Evolutionary conservation across 2,113 vertebrate species (phyloP).

Genomic region (Cynopterus brachyotis): DNA sequence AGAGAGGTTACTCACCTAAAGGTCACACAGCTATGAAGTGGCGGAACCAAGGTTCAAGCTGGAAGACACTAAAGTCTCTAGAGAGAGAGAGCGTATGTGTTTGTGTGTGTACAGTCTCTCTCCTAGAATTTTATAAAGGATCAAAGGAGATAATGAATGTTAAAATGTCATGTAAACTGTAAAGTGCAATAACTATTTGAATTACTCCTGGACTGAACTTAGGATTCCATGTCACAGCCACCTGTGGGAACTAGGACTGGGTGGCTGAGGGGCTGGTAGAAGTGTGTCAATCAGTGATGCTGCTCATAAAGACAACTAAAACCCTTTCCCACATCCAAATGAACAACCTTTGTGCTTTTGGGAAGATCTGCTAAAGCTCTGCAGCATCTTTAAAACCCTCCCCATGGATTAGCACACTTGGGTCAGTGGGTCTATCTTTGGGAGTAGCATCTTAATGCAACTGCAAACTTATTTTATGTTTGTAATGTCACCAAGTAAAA

Average conservation of each 20-base stretch:
- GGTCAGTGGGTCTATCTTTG: not conserved
- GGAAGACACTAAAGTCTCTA: not conserved
- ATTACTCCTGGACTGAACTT: not conserved
- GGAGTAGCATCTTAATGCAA: conserved; percentile 69
- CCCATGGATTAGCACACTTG: not conserved
- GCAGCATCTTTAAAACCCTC: not conserved
- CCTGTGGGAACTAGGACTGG: not conserved
- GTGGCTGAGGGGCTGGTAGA: not conserved
- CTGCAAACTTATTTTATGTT: conserved; percentile 78
- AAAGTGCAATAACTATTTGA: not conserved
- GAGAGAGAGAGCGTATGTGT: not conserved
- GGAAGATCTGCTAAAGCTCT: not conserved
- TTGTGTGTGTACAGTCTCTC: not conserved
- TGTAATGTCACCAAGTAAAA: conserved; percentile 76
- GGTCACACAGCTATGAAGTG: not conserved
- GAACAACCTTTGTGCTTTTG: not conserved
- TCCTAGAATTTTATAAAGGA: not conserved
- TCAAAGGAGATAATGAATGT: not conserved
- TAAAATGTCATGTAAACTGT: not conserved
- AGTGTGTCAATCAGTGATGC: not conserved
- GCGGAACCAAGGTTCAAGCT: not conserved
- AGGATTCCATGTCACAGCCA: not conserved
- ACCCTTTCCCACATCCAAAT: not conserved
- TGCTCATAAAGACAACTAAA: not conserved
- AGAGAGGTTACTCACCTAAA: not conserved